Conservation (phyloP, 1,140 invertebrate genomes). For the Aphidius ervi region DNA sequence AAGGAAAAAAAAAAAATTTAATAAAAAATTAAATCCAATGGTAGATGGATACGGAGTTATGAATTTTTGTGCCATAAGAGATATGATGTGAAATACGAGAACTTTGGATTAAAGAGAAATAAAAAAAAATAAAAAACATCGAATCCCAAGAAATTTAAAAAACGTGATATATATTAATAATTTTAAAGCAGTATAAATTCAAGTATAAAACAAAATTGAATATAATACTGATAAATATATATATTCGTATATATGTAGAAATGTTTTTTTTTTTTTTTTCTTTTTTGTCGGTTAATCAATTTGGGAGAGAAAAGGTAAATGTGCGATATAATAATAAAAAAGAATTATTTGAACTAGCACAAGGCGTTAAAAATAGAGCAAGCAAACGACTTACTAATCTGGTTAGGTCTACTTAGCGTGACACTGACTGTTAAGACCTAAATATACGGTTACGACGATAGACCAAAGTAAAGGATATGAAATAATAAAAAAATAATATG, state of each 20-base stretch:
- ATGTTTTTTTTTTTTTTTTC: no score
- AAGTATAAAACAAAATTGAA: no score
- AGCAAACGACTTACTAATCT: conserved; percentile 53
- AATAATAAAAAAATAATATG: conserved; percentile 7
- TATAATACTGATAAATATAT: no score
- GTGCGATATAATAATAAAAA: background rate
- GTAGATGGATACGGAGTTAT: no score
- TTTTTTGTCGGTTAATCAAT: no score
- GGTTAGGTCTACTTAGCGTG: conserved; percentile 53
- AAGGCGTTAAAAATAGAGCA: conserved; percentile 52
- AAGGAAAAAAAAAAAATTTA: no score
- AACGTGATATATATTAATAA: conserved; percentile 38
- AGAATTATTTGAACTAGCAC: conserved; percentile 16
- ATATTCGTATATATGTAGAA: no score
- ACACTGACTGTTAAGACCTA: conserved; percentile 52
- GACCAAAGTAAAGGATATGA: background rate
- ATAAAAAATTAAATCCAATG: no score
- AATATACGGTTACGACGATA: conserved; percentile 40
- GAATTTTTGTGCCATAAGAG: conserved; percentile 42
- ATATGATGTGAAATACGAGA: conserved; percentile 53
- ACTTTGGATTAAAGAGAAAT: conserved; percentile 45
- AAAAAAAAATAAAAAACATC: conserved; percentile 46
- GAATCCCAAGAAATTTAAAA: conserved; percentile 50
- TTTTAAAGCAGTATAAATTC: no score
- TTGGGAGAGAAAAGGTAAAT: no score